phyloP scores from a whole-genome alignment of 2,113 vertebrate genomes.

The Phrynocephalus versicolor region DNA sequence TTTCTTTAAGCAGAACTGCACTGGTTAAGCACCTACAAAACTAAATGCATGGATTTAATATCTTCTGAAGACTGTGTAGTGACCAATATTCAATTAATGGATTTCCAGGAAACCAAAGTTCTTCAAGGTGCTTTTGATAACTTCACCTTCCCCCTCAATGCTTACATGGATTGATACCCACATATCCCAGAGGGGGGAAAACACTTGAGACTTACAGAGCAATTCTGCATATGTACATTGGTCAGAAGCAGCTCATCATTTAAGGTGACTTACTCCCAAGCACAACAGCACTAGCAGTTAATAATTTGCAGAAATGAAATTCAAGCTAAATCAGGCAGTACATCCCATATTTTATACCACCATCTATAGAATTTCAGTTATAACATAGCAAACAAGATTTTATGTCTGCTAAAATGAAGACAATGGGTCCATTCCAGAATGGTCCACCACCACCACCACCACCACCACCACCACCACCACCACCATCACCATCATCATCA shows the following conservation, averaged over 20 bases:
- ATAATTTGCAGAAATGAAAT: neutral
- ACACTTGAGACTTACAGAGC: neutral
- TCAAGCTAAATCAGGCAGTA: too few species aligned
- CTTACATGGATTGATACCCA: neutral
- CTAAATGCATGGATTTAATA: neutral
- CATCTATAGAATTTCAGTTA: neutral
- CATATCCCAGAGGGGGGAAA: neutral
- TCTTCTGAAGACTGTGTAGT: neutral
- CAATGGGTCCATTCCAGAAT: neutral
- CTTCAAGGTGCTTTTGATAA: neutral
- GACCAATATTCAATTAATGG: conserved; percentile 14
- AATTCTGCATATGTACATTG: neutral
- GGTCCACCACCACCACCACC: too few species aligned
- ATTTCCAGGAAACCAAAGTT: neutral
- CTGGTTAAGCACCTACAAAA: conserved; percentile 56
- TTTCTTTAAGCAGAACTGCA: conserved; percentile 29
- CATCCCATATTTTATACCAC: neutral
- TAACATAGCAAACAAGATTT: neutral
- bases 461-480: too few species aligned
- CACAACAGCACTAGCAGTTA: neutral
- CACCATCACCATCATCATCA: too few species aligned
- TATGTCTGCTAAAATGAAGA: neutral
- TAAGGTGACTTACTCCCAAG: neutral
- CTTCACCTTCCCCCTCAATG: neutral
- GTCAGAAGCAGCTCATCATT: neutral